phyloP scores from a whole-genome alignment of 2,113 vertebrate species.

The Arothron firmamentum region DNA sequence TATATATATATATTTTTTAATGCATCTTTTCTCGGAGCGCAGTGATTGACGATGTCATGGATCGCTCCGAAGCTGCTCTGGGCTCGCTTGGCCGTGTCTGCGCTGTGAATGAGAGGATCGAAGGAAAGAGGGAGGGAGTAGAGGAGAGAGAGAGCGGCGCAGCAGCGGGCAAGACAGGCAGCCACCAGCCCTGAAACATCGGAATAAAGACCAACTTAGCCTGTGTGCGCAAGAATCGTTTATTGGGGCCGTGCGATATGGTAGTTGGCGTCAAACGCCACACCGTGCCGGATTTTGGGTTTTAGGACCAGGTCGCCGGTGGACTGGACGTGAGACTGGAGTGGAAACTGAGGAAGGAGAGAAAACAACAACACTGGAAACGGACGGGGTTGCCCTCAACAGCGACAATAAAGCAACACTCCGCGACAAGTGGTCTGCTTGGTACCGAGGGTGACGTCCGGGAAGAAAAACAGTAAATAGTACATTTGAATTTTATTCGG shows the following conservation, averaged over 20 bases:
- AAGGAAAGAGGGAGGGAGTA: conserved; percentile 61
- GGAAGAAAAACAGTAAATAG: conserved; percentile 22
- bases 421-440: conserved; percentile 69
- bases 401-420: conserved; percentile 81
- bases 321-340: conserved; percentile 31
- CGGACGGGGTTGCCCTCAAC: conserved; percentile 67
- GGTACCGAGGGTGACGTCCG: conserved; percentile 52
- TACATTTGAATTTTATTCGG: conserved; percentile 14
- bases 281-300: conserved; percentile 19
- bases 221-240: conserved; percentile 35
- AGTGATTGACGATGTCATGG: conserved; percentile 59
- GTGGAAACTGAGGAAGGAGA: conserved; percentile 66
- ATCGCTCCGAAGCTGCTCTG: conserved; percentile 52
- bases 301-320: conserved; percentile 22
- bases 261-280: conserved; percentile 3
- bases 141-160: conserved; percentile 55
- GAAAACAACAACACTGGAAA: conserved; percentile 71
- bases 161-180: conserved; percentile 54
- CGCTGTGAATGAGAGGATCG: conserved; percentile 23
- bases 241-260: conserved; percentile 28
- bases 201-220: conserved; percentile 61
- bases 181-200: conserved; percentile 52
- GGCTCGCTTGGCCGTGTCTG: conserved; percentile 72
- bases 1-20: too few species aligned
- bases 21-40: not conserved